Percentiles rank a stretch among this genome's conserved stretches.
These are phyloP conservation scores for Schlechtendalia chinensis DNA, from an alignment of 1,140 invertebrate genomes.

Conservation along the genomic window DNA sequence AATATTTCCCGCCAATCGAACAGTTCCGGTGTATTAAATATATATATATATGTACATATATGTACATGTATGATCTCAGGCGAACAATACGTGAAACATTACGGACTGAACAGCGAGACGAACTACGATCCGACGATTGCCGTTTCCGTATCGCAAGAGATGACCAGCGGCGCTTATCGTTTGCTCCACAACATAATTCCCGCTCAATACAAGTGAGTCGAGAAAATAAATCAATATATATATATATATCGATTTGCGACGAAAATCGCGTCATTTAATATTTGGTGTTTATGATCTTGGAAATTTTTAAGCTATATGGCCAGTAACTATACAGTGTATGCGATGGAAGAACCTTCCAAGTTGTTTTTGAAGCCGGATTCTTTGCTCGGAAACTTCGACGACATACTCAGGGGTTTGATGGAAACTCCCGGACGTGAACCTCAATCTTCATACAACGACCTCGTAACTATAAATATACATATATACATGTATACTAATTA, in stretches of 20 bases:
- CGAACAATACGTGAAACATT: background rate
- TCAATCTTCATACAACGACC: background rate
- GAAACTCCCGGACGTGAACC: constrained; percentile 1
- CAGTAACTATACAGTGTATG: background rate
- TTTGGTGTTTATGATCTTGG: background rate
- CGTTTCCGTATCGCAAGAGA: constrained; percentile 2
- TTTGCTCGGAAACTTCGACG: constrained; percentile 9
- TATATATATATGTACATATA: too few relatives aligned
- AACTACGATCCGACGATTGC: constrained; percentile 18
- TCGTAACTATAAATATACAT: background rate
- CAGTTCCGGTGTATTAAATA: too few relatives aligned
- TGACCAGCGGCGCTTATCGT: constrained; percentile 26
- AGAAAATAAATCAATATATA: background rate
- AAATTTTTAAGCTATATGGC: background rate
- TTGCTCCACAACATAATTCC: constrained; percentile 36
- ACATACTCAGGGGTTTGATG: background rate
- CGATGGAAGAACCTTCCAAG: constrained; percentile 6
- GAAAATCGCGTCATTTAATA: too few relatives aligned
- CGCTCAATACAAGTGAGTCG: background rate
- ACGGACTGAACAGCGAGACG: background rate
- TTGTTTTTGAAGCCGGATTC: constrained; percentile 22
- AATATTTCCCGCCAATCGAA: too few relatives aligned
- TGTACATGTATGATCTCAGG: background rate
- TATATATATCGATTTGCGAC: too few relatives aligned
- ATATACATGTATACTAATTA: too few relatives aligned